Evolutionary conservation across 2,888 invertebrate species (phyloP).

Genomic region (Proisotoma minuta): DNA sequence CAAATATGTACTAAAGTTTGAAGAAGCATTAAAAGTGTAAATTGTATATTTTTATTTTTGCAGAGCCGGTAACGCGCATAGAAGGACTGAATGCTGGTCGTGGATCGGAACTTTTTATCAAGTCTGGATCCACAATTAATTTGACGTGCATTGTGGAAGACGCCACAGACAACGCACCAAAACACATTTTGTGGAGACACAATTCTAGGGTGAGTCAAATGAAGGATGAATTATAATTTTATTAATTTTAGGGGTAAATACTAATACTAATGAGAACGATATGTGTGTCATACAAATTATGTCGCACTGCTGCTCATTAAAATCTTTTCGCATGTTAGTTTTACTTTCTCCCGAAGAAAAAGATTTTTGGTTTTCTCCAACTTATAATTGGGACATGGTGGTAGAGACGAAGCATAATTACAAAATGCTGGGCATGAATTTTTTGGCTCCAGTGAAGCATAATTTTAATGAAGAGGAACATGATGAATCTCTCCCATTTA

Average conservation of each 20-base stretch:
- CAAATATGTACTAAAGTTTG: too few species aligned
- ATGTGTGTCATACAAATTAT: too few species aligned
- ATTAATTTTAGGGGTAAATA: too few species aligned
- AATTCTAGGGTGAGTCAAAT: conserved; percentile 62
- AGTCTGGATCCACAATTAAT: conserved; percentile 74
- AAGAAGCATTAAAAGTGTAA: too few species aligned
- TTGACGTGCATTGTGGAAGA: conserved; percentile 61
- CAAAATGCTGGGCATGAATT: not conserved
- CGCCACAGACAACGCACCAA: conserved; percentile 64
- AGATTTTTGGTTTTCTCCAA: too few species aligned
- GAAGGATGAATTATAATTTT: too few species aligned
- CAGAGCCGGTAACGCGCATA: conserved; percentile 47
- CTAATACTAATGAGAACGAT: too few species aligned
- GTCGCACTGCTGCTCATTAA: too few species aligned
- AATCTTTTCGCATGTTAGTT: too few species aligned
- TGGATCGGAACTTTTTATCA: conserved; percentile 47
- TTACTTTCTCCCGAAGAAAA: too few species aligned
- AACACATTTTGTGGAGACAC: conserved; percentile 77
- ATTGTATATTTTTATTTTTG: conserved; percentile 5
- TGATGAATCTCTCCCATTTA: too few species aligned
- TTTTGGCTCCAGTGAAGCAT: not conserved
- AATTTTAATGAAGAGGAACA: not conserved
- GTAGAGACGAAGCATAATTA: not conserved
- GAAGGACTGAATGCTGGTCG: conserved; percentile 46
- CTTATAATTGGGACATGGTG: too few species aligned